Base-by-base conservation (phyloP, 2,113 vertebrate species). In the Dinomys branickii region DNA sequence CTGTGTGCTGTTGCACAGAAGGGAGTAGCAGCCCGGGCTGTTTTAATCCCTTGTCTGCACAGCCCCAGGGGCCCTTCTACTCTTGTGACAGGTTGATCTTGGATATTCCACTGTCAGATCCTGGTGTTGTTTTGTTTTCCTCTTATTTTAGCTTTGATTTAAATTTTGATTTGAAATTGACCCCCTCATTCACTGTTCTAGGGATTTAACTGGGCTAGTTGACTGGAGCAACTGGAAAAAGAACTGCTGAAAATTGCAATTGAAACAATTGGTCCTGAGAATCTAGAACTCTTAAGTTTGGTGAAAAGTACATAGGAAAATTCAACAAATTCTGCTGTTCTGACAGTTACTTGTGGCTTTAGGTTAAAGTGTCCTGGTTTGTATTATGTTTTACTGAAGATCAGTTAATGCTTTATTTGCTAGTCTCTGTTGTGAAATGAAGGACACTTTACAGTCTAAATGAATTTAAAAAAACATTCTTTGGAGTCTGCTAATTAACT, bases 51-150 rank as follows among this genome's bases (percentile, higher is more conserved):
- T 38, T 52, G 17, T 94, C 95, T 89, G 44, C 13, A 38, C 50
- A 86, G 81, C 30, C 0, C 24, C 0, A 2, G 84, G 11, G 47
- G 47, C 35, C 65, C 67, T 83, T 44, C n/a, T 93, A 89, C n/a
- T 41, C n/a, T 86, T 41, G 65, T 65, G 73, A 97, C 93, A 97
- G 88, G 95, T 96, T 95, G 92, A 90, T 95, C 44, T 92, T 85
- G 50, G 24, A 63, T 88, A 67, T 78, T 97, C 85, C 52, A 28
- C 90, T 95, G 67, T 92, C 77, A 94, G 71, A 30, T 47, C 35
- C 38, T 56, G 52, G 35, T 10, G 47, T 91, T 83, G 26, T 92
- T 96, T 95, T 80, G 12, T 73, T 97, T 44, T 35, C 65, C 69
- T 95, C 54, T 35, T 82, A 94, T 92, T 92, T 77, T 93, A 67